Evolutionary conservation across 2,888 invertebrate species (phyloP).

Genomic region (Alcis repandata): DNA sequence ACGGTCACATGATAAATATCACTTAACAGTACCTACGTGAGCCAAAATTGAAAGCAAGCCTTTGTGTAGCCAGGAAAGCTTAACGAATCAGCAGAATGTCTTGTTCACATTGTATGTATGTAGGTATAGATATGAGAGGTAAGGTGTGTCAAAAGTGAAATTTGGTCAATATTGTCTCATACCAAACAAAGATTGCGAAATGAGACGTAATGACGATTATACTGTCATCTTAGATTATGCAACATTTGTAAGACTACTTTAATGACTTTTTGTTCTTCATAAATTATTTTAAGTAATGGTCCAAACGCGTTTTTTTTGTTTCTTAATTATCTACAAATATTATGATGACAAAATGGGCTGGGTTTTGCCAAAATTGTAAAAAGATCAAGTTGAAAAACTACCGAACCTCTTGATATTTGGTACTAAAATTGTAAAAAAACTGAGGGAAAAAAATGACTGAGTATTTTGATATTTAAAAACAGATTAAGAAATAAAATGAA

Average conservation of each 20-base stretch:
- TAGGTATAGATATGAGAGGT: conserved; percentile 21
- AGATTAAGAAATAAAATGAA: no score
- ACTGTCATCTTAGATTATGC: conserved; percentile 30
- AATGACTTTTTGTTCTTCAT: neutral
- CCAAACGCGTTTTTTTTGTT: no score
- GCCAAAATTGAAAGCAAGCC: conserved; percentile 43
- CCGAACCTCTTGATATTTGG: no score
- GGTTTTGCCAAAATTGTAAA: no score
- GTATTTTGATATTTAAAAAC: no score
- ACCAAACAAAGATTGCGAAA: conserved; percentile 55
- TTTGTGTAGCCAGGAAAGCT: conserved; percentile 62
- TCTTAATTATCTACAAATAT: no score
- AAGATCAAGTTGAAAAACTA: no score
- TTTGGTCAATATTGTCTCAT: conserved; percentile 74
- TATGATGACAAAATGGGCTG: no score
- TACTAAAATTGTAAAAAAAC: no score
- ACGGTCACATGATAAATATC: neutral
- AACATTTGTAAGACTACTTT: conserved; percentile 1
- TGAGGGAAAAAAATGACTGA: no score
- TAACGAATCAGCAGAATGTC: conserved; percentile 57
- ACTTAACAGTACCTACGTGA: conserved; percentile 18
- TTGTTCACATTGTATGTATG: conserved; percentile 28
- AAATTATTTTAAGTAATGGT: no score
- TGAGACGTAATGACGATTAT: conserved; percentile 48
- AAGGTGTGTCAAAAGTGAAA: conserved; percentile 73